Evolutionary conservation across 1,140 invertebrate genomes (phyloP).

Genomic region (Platyscapa corneri): DNA sequence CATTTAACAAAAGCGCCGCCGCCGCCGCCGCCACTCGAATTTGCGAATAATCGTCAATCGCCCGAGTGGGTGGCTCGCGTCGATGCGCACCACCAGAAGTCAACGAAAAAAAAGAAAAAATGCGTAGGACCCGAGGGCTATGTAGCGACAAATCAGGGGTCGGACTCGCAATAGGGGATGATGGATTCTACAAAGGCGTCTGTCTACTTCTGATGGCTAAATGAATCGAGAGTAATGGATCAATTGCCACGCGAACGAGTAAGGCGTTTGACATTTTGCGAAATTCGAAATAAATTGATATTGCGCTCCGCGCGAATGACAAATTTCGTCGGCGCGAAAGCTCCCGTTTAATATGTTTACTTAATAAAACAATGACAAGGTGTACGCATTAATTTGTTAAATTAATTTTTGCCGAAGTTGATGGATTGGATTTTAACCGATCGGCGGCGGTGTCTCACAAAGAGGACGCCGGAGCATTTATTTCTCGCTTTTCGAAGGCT

Average conservation of each 20-base stretch:
- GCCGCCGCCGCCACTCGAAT: too few species aligned
- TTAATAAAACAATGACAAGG: too few species aligned
- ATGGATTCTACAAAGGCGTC: constrained; percentile 2
- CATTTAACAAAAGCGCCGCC: background rate
- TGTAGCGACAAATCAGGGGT: background rate
- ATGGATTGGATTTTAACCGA: too few species aligned
- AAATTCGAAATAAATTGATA: background rate
- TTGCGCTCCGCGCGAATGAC: background rate
- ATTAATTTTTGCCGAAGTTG: too few species aligned
- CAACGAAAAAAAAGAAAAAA: background rate
- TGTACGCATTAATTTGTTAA: too few species aligned
- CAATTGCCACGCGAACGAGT: background rate
- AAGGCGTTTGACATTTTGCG: background rate
- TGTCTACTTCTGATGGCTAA: constrained; percentile 6
- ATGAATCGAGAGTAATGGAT: constrained; percentile 3
- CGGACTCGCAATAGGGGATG: background rate
- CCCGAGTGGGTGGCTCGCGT: background rate
- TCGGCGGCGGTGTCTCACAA: too few species aligned
- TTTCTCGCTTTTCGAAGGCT: too few species aligned
- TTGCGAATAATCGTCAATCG: background rate
- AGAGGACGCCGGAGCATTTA: too few species aligned
- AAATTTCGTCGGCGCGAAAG: background rate
- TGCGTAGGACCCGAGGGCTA: background rate
- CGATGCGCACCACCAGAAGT: background rate
- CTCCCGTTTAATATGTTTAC: too few species aligned